phyloP scores from a whole-genome alignment of 92 coral and sea anemone species.

The Parazoanthus darwini region DNA sequence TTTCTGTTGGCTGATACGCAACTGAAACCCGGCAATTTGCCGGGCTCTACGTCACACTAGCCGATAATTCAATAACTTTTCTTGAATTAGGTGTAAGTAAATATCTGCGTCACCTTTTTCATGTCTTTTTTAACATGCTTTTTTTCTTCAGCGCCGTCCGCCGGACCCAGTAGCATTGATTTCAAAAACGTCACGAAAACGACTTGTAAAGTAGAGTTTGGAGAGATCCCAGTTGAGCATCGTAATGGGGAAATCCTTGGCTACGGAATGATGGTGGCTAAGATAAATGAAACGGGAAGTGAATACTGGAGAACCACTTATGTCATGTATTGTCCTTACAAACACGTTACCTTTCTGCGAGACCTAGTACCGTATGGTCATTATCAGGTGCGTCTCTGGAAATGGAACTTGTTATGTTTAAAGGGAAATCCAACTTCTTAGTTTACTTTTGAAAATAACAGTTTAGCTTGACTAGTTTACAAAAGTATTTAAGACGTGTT shows the following conservation, averaged over 20 bases:
- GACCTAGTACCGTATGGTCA: not conserved
- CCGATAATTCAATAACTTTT: too few species aligned
- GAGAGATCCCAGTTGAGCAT: not conserved
- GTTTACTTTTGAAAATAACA: too few species aligned
- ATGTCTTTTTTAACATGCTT: not conserved
- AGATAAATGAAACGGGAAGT: not conserved
- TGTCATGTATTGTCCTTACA: conserved; percentile 2
- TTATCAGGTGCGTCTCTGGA: conserved; percentile 26
- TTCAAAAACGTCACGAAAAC: not conserved
- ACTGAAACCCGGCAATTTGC: too few species aligned
- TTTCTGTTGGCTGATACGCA: too few species aligned
- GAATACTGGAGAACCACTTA: not conserved
- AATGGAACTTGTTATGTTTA: too few species aligned
- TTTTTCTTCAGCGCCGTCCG: conserved; percentile 18
- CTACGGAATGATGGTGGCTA: conserved; percentile 8
- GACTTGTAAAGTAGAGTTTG: not conserved
- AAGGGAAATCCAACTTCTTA: too few species aligned
- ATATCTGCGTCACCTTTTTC: not conserved
- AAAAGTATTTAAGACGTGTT: too few species aligned
- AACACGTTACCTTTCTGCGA: not conserved
- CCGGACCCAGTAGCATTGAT: not conserved
- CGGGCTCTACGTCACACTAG: too few species aligned
- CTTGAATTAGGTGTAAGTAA: not conserved
- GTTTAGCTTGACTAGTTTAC: too few species aligned
- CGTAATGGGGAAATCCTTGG: conserved; percentile 26